Evolutionary conservation across 1,140 invertebrate genomes (phyloP).

Genomic region (Orius laevigatus): DNA sequence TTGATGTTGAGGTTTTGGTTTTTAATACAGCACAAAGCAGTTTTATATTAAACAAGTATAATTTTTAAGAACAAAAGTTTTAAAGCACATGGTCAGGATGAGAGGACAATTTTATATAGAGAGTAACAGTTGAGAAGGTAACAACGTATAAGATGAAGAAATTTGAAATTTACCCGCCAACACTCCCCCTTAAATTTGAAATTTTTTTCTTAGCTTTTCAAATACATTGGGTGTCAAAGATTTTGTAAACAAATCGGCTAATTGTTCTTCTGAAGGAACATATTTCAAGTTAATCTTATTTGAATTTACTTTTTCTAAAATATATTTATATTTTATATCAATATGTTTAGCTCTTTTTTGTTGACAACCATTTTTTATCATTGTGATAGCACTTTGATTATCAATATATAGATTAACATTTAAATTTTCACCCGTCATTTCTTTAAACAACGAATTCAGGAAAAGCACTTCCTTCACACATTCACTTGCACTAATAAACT

Average conservation of each 20-base stretch:
- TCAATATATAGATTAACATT: slow-evolving; percentile 15
- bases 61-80: too few species aligned
- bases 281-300: slow-evolving; percentile 13
- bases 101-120: too few species aligned
- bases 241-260: slow-evolving; percentile 16
- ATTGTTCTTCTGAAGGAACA: slow-evolving; percentile 13
- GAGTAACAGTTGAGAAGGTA: too few species aligned
- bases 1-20: too few species aligned
- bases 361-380: slow-evolving; percentile 10
- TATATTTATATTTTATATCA: slow-evolving; percentile 17
- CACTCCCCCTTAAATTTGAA: too few species aligned
- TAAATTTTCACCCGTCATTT: slow-evolving; percentile 7
- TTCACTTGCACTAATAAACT: slow-evolving; percentile 12
- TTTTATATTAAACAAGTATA: too few species aligned
- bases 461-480: slow-evolving; percentile 17
- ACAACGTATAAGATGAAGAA: too few species aligned
- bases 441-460: slow-evolving; percentile 11
- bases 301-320: slow-evolving; percentile 12
- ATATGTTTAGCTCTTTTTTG: slow-evolving; percentile 18
- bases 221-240: slow-evolving; percentile 11
- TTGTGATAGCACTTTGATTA: slow-evolving; percentile 19
- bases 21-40: too few species aligned
- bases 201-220: too few species aligned
- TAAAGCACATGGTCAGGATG: too few species aligned
- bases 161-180: too few species aligned